Base-by-base conservation (phyloP, 1,140 invertebrate genomes). In the Capitella teleta region DNA sequence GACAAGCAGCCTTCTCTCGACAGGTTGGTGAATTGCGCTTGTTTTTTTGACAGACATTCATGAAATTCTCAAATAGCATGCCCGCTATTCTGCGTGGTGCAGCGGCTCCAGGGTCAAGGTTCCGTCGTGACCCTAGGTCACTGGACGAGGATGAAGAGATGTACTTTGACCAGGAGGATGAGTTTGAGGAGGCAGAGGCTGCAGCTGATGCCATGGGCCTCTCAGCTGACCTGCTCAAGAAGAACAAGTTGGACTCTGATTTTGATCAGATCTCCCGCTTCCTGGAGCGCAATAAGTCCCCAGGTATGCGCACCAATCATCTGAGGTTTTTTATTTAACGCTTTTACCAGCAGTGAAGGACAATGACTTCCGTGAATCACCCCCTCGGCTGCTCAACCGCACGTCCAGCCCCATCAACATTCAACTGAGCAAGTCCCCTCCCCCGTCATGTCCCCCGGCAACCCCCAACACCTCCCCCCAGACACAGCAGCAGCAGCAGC, bases 151-250 rank as follows among this genome's bases (percentile, higher is more conserved):
- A 98, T 59, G 93, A 98, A 67, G 93, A 97, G 71, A 90, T 94
- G 80, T 98, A 92, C 92, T 97, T 97, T 73, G 93, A 93, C 66
- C 87, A 94, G 61, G 91, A 96, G 57, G 91, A 95, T 65, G 91
- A 94, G 61, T 82, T 88, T 58, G 73, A 76, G 34, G 90, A 95
- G 62, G 64, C 54, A 16, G 68, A 70, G 19, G 54, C 55, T 16
- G 64, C 54, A 16, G 68, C 68, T 21, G 54, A 55, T 16, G 55
- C 61, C 14, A 54, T 65, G 8, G 63, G 61, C 21, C 57, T 67
- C 48, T 57, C 62, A 16, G 66, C 67, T 47, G 52, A 64, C 21
- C 56, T 68, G 16, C 66, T 61, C 37, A 66, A 63, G 49, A 76
- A 75, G 64, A 66, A 63, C 48, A 76, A 75, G 64, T 53, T 80